Evolutionary conservation across 2,888 invertebrate genomes (phyloP), one percentile per base, ranked within the genome.

Genomic region (Lasioglossum pauxillum): DNA sequence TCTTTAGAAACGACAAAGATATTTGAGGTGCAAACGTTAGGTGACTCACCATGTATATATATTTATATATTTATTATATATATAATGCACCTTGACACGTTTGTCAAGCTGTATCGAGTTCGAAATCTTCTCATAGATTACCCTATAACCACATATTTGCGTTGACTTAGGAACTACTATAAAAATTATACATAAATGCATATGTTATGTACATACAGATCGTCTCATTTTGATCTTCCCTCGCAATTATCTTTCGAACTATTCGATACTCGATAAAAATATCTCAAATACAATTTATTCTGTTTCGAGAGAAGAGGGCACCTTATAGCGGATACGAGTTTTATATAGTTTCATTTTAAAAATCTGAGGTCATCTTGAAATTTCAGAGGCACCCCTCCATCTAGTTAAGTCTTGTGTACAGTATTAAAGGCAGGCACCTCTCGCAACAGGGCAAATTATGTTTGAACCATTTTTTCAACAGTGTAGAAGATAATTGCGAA

Each of bases 81-180:
- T 41, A 41, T 41, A 41, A 41, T 41, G 12, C 12, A 16, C 23
- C n/a, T 82, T 19, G 57, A 31, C 16, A 27, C 19, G 16, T 71
- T 44, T 76, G 31, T 76, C 41, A 23, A 69, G 14, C 27, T 74
- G 60, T 75, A 46, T 79, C 46, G 67, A 79, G 38, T 57, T 77
- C 27, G 31, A 60, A 85, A 67, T 19, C 10, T 64, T n/a, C 27
- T 41, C 86, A 87, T 83, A 86, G 87, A 87, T 83, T 87, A 86
- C 80, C 87, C 80, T 83, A 81, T 82, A 78, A 78, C 64, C 53
- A 41, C 14, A 57, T 76, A 41, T 71, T 14, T 27, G 57, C 46
- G 5, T 69, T 84, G 67, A 60, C 79, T 82, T 85, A 88, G 85
- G 85, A 88, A 88, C 83, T 88, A 85, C 83, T 76, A 83, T 78